Conservation (phyloP, 2,113 vertebrate species). For the Trematocara stigmaticum region DNA sequence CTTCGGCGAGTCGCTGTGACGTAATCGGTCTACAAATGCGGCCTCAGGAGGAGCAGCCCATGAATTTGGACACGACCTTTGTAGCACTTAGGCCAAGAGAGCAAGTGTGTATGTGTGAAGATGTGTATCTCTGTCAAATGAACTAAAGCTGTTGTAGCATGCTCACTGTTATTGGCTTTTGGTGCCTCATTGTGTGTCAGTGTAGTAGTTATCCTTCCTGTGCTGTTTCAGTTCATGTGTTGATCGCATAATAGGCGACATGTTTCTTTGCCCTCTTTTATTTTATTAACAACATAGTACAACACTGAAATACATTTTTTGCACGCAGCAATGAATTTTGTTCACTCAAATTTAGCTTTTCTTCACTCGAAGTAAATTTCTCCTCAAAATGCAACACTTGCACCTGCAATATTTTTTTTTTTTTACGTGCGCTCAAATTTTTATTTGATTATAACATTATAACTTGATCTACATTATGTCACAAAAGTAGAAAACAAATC, state of each 20-base stretch:
- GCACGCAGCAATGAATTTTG: too few relatives aligned
- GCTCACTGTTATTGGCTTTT: not conserved
- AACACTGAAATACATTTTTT: too few relatives aligned
- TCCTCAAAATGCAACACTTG: too few relatives aligned
- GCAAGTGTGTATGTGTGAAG: not conserved
- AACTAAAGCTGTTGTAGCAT: conserved; percentile 14
- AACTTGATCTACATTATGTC: not conserved
- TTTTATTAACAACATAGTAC: not conserved
- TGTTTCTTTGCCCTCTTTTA: not conserved
- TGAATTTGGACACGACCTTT: too few relatives aligned
- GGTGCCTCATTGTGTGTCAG: not conserved
- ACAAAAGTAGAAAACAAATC: not conserved
- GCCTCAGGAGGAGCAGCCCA: too few relatives aligned
- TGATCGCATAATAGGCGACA: not conserved
- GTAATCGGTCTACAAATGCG: too few relatives aligned
- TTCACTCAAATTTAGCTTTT: too few relatives aligned
- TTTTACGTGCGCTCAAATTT: too few relatives aligned
- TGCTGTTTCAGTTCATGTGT: not conserved
- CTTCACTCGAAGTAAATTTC: too few relatives aligned
- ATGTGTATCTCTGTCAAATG: not conserved
- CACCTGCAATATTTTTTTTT: too few relatives aligned
- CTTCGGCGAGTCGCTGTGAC: too few relatives aligned
- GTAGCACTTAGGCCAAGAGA: not conserved
- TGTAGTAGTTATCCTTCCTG: conserved; percentile 1
- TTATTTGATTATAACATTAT: not conserved